Evolutionary conservation across 1,140 invertebrate genomes (phyloP).

Genomic region (Colletes latitarsis): DNA sequence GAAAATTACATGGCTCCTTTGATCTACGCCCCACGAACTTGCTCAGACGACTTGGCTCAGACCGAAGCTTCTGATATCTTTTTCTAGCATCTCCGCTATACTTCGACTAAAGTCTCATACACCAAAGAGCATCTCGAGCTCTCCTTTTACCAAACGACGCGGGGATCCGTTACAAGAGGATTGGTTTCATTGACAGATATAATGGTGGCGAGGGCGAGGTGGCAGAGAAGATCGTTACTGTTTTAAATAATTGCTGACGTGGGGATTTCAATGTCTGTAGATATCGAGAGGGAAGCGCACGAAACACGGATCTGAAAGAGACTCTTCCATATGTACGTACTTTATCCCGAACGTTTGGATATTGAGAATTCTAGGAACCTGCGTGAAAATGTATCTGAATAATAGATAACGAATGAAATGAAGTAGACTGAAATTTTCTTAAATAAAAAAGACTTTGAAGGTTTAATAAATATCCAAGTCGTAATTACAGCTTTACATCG

Average conservation of each 20-base stretch:
- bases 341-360: too few relatives aligned
- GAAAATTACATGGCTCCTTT: conserved; percentile 60
- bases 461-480: background rate
- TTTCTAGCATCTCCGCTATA: conserved; percentile 43
- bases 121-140: conserved; percentile 44
- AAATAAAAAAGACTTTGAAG: too few relatives aligned
- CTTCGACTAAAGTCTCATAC: conserved; percentile 41
- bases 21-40: conserved; percentile 49
- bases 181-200: conserved; percentile 1
- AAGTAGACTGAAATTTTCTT: too few relatives aligned
- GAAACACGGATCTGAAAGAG: background rate
- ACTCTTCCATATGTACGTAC: too few relatives aligned
- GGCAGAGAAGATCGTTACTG: background rate
- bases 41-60: conserved; percentile 42
- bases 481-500: background rate
- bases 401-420: too few relatives aligned
- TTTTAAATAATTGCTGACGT: background rate
- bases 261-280: background rate
- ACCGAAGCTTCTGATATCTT: conserved; percentile 56
- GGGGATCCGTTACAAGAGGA: conserved; percentile 19
- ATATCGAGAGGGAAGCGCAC: background rate
- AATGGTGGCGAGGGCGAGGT: conserved; percentile 5
- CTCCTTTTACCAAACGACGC: conserved; percentile 6
- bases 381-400: too few relatives aligned
- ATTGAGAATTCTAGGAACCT: too few relatives aligned